Conservation (phyloP, 2,797 vertebrate species). For the Sphenopsis melanotis region DNA sequence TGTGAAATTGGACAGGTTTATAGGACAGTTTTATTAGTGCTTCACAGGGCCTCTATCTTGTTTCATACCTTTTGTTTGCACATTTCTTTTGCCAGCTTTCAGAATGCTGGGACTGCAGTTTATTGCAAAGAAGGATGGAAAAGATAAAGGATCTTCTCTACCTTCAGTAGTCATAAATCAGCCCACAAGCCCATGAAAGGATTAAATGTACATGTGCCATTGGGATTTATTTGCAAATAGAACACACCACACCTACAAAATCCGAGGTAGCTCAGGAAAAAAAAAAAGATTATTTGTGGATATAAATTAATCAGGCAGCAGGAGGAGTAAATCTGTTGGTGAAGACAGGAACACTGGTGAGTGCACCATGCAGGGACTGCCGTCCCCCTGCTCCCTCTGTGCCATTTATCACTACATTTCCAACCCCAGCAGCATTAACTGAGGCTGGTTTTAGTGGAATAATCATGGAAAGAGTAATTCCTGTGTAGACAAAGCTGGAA, state of each 20-base stretch:
- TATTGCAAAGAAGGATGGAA: neutral
- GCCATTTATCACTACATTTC: neutral
- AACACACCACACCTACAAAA: neutral
- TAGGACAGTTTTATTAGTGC: neutral
- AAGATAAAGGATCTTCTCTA: neutral
- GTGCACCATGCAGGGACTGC: fast-evolving
- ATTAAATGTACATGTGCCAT: neutral
- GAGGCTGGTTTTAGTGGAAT: neutral
- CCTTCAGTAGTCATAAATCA: neutral
- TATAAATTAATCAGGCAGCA: neutral
- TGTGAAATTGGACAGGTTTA: neutral
- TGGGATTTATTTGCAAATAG: neutral
- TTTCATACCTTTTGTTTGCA: neutral
- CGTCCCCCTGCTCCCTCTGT: neutral
- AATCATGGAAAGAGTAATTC: neutral
- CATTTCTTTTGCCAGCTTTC: neutral
- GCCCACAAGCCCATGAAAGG: neutral
- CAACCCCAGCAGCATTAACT: neutral
- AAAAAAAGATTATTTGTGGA: neutral
- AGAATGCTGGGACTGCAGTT: neutral
- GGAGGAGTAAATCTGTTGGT: neutral
- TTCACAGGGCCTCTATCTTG: neutral
- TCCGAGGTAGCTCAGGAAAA: neutral
- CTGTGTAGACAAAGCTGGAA: neutral
- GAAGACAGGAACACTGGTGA: neutral